A percentile compares a stretch with the other conserved stretches of the same genome.
Evolutionary conservation across 2,888 invertebrate genomes (phyloP).

Genomic region (Helicoverpa assulta): DNA sequence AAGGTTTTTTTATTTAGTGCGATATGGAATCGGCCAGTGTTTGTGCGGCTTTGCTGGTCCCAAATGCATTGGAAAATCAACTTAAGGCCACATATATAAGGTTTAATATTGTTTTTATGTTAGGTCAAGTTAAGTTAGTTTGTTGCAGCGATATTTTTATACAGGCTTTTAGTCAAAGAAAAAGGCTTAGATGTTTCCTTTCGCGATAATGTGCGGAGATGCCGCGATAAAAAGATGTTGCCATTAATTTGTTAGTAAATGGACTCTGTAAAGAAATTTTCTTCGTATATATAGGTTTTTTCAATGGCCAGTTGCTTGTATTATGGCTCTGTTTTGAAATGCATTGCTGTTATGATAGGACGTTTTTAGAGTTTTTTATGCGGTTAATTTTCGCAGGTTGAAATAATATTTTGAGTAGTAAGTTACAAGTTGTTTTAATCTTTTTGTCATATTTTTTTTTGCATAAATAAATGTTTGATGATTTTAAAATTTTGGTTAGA

Average conservation of each 20-base stretch:
- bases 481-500: too few relatives aligned
- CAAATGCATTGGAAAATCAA: conserved; percentile 23
- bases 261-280: conserved; percentile 51
- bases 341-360: conserved; percentile 7
- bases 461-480: too few relatives aligned
- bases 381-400: too few relatives aligned
- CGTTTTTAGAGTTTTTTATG: conserved; percentile 1
- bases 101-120: conserved; percentile 25
- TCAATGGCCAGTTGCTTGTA: neutral
- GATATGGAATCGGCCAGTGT: conserved; percentile 62
- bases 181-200: conserved; percentile 70
- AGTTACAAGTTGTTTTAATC: too few relatives aligned
- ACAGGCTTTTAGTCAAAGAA: conserved; percentile 71
- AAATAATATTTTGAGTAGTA: too few relatives aligned
- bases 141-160: conserved; percentile 65
- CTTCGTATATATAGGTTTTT: conserved; percentile 16
- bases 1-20: conserved; percentile 78
- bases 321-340: conserved; percentile 8
- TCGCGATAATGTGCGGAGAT: conserved; percentile 65
- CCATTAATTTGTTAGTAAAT: conserved; percentile 61
- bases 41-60: conserved; percentile 24
- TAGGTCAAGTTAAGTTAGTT: conserved; percentile 50
- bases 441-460: too few relatives aligned
- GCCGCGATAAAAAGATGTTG: conserved; percentile 54
- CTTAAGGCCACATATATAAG: neutral